Percentiles rank a stretch among this genome's conserved stretches.
Conservation (phyloP, 2,113 vertebrate genomes). For the Oxygymnocypris stewartii region DNA sequence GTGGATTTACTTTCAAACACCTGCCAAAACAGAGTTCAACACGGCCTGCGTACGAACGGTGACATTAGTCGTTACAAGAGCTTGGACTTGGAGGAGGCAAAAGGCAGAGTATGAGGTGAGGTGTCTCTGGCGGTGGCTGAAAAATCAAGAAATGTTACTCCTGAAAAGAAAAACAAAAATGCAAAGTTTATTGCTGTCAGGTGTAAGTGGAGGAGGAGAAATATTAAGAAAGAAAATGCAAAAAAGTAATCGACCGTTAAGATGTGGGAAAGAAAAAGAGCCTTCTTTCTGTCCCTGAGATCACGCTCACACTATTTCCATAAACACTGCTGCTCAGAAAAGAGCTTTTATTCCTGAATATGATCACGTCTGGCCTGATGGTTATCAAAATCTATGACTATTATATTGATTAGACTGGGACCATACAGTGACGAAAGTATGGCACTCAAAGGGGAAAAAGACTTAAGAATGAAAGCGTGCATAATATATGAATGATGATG, state of each 20-base stretch:
- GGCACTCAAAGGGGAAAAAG: not conserved
- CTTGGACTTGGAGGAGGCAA: conserved; percentile 68
- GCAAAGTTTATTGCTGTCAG: conserved; percentile 55
- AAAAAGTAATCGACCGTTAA: conserved; percentile 29
- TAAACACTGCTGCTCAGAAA: not conserved
- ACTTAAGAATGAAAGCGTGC: not conserved
- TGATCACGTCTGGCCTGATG: conserved; percentile 2
- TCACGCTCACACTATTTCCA: conserved; percentile 22
- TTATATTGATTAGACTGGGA: conserved; percentile 32
- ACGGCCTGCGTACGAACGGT: conserved; percentile 81
- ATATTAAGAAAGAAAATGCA: conserved; percentile 30
- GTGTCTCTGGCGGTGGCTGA: conserved; percentile 74
- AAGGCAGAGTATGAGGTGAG: conserved; percentile 68
- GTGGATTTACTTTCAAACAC: conserved; percentile 83
- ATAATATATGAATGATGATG: not conserved
- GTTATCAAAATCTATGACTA: conserved; percentile 8
- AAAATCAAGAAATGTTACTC: conserved; percentile 74
- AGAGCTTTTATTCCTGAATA: conserved; percentile 36
- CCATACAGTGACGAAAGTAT: conserved; percentile 8
- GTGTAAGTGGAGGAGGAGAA: conserved; percentile 46
- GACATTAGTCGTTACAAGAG: conserved; percentile 77
- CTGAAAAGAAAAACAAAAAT: conserved; percentile 77
- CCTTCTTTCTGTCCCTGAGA: conserved; percentile 27
- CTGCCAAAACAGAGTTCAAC: conserved; percentile 62
- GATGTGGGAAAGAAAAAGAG: conserved; percentile 23